Conservation (phyloP, 2,888 invertebrate species). For the Chaetogeoica ovagalla region DNA sequence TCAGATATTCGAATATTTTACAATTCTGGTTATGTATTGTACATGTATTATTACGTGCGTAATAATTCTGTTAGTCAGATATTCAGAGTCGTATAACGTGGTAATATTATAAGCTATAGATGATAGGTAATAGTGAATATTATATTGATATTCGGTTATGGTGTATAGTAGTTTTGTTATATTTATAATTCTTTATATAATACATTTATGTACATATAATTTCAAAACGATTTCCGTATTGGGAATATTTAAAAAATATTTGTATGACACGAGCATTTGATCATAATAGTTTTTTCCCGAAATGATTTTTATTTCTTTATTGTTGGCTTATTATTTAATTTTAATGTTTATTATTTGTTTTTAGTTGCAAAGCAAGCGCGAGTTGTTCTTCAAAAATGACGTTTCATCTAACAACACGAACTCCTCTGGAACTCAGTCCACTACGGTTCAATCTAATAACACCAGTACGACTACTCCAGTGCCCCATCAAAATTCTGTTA, state of each 20-base stretch:
- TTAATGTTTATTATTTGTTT: conserved; percentile 57
- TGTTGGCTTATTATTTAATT: conserved; percentile 53
- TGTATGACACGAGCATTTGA: conserved; percentile 3
- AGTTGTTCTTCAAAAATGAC: conserved; percentile 78
- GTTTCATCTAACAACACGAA: conserved; percentile 60
- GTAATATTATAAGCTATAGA: too few relatives aligned
- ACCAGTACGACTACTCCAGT: conserved; percentile 61
- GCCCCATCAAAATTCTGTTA: conserved; percentile 62
- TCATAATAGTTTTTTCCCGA: not conserved
- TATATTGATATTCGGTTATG: not conserved
- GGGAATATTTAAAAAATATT: conserved; percentile 4
- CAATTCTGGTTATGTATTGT: too few relatives aligned
- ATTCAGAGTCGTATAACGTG: too few relatives aligned
- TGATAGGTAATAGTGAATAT: too few relatives aligned
- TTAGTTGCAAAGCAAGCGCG: conserved; percentile 81
- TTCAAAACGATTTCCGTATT: not conserved
- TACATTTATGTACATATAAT: not conserved
- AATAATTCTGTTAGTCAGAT: too few relatives aligned
- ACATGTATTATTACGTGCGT: too few relatives aligned
- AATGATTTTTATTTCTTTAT: not conserved
- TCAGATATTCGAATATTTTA: too few relatives aligned
- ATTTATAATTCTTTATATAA: not conserved
- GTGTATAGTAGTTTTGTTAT: not conserved
- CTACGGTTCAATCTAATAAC: conserved; percentile 57
- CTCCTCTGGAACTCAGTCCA: conserved; percentile 63